Percentiles rank a stretch among this genome's conserved stretches.
phyloP scores from a whole-genome alignment of 2,113 vertebrate genomes.

The Dryoscopus gambensis region DNA sequence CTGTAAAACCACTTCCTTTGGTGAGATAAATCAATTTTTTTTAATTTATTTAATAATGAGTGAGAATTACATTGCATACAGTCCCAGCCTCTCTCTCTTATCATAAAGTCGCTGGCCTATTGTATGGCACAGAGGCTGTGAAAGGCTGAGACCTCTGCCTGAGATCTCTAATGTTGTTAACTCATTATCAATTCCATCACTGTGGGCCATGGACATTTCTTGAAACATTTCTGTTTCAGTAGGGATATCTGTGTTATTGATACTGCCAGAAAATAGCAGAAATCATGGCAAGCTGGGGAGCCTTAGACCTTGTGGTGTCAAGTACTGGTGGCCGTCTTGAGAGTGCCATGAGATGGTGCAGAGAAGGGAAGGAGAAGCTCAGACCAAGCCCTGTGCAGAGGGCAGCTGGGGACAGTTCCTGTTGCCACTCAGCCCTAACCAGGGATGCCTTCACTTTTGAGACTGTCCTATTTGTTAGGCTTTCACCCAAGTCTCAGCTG shows the following conservation, averaged over 20 bases:
- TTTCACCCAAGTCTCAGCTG: not conserved
- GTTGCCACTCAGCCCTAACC: not conserved
- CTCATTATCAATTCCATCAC: not conserved
- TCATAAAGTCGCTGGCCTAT: not conserved
- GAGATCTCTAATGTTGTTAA: not conserved
- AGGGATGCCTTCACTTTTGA: not conserved
- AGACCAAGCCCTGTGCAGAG: not conserved
- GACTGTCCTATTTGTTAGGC: not conserved
- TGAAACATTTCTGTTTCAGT: not conserved
- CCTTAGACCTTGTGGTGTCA: not conserved
- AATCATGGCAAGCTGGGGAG: not conserved
- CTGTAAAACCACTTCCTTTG: not conserved
- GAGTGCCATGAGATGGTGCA: too few relatives aligned
- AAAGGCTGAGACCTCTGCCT: not conserved
- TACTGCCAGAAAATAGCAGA: not conserved
- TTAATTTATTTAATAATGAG: not conserved
- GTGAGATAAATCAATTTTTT: not conserved
- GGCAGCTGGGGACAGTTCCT: not conserved
- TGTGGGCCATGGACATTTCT: not conserved
- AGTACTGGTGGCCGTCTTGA: not conserved
- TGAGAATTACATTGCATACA: not conserved
- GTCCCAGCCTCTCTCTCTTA: not conserved
- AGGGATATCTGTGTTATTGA: not conserved
- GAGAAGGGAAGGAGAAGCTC: not conserved
- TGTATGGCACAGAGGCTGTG: not conserved